Evolutionary conservation across 2,113 vertebrate species (phyloP).

Genomic region (Oncorhynchus keta): DNA sequence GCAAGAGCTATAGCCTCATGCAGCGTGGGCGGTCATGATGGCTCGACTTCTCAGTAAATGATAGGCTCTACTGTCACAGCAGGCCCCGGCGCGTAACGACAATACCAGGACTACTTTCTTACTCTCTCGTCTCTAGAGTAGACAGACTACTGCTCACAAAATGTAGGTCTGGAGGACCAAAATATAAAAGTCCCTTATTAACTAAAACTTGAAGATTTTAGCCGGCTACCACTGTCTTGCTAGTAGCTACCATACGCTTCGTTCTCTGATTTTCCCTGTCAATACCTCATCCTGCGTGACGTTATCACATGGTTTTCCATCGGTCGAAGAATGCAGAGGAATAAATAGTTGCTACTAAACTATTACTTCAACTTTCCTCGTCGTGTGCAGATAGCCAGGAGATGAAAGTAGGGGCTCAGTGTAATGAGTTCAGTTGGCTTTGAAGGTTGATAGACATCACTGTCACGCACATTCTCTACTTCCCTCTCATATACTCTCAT

Average conservation of each 20-base stretch:
- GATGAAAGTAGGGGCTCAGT: conserved; percentile 54
- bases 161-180: conserved; percentile 7
- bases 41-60: conserved; percentile 24
- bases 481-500: not conserved
- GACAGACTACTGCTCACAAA: conserved; percentile 12
- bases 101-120: conserved; percentile 31
- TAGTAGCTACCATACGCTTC: not conserved
- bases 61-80: conserved; percentile 39
- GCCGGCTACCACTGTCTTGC: not conserved
- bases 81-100: conserved; percentile 17
- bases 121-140: not conserved
- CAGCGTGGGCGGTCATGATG: conserved; percentile 23
- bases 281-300: conserved; percentile 17
- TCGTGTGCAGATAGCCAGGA: conserved; percentile 49
- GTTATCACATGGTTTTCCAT: conserved; percentile 45
- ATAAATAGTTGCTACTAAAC: conserved; percentile 16
- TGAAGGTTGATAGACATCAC: conserved; percentile 45
- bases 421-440: conserved; percentile 37
- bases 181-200: not conserved
- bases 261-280: not conserved
- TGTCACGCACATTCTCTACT: conserved; percentile 21
- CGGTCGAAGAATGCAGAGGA: conserved; percentile 15
- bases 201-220: not conserved
- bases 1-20: conserved; percentile 1
- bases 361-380: conserved; percentile 43